phyloP scores from a whole-genome alignment of 2,797 vertebrate species.

The Notoglanidium macrostoma region DNA sequence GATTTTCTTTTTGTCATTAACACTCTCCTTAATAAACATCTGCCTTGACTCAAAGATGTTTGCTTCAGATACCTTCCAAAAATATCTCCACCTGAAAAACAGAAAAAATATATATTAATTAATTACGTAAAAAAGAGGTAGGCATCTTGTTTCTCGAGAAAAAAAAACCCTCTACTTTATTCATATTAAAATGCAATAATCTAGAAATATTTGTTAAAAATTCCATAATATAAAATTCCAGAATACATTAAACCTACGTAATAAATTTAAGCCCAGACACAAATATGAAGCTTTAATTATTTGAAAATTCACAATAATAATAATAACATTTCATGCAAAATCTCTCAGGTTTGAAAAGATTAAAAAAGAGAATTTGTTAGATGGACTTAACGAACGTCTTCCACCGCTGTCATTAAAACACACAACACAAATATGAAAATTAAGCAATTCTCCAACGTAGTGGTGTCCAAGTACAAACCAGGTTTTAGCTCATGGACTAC shows the following conservation, averaged over 20 bases:
- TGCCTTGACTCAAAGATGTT: constrained; percentile 80
- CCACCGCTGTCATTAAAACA: constrained; percentile 78
- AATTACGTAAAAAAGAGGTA: constrained; percentile 48
- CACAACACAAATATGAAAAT: constrained; percentile 79
- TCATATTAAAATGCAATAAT: constrained; percentile 73
- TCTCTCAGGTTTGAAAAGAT: constrained; percentile 72
- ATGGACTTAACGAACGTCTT: constrained; percentile 75
- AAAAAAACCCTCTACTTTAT: constrained; percentile 77
- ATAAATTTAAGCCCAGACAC: constrained; percentile 66
- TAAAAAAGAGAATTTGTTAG: constrained; percentile 76
- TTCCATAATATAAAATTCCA: constrained; percentile 93
- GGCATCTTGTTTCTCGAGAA: constrained; percentile 52
- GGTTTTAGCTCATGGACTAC: constrained; percentile 99
- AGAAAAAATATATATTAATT: constrained; percentile 72
- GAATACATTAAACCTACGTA: constrained; percentile 77
- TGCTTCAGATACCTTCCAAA: constrained; percentile 66
- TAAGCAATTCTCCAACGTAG: constrained; percentile 78
- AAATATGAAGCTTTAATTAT: constrained; percentile 67
- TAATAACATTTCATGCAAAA: constrained; percentile 78
- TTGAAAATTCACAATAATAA: constrained; percentile 69
- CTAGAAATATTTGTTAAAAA: constrained; percentile 83
- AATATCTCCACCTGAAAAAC: constrained; percentile 79
- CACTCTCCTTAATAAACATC: constrained; percentile 62
- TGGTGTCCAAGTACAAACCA: constrained; percentile 90
- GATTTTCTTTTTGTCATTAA: constrained; percentile 59